A percentile compares a stretch with the other conserved stretches of the same genome.
phyloP scores from a whole-genome alignment of 53 echinoderm and acorn worm genomes.

The Echinometra lucunter region DNA sequence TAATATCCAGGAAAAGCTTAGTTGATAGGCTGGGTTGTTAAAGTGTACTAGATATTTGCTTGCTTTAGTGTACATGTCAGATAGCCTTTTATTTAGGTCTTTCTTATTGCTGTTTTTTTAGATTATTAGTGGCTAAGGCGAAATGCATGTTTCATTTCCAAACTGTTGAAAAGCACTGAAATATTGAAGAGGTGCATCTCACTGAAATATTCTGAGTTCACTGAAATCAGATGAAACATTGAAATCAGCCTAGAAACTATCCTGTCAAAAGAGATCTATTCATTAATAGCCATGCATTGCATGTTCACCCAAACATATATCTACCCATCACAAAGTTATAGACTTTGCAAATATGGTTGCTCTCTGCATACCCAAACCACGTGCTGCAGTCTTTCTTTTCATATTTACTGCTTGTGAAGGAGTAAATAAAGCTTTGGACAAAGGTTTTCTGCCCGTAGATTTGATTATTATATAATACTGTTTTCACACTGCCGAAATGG shows the following conservation, averaged over 20 bases:
- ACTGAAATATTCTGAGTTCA: no score
- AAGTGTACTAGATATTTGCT: background rate
- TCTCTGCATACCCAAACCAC: background rate
- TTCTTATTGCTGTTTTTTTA: no score
- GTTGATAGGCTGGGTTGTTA: background rate
- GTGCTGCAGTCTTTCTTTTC: background rate
- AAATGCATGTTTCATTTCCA: no score
- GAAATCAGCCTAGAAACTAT: no score
- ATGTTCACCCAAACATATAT: background rate
- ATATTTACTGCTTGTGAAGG: background rate
- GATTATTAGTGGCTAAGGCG: no score
- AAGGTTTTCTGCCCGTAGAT: background rate
- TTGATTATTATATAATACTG: background rate
- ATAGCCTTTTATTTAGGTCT: background rate
- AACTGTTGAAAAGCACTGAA: no score
- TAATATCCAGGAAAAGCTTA: background rate
- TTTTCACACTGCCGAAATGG: no score
- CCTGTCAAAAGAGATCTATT: background rate
- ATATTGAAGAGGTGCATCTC: no score
- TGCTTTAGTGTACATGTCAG: background rate
- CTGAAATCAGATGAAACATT: no score
- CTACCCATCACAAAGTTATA: conserved; percentile 12
- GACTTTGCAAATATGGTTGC: conserved; percentile 8
- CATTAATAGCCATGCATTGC: background rate
- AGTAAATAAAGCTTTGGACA: background rate